These are phyloP conservation scores for Mythimna vitellina DNA, from an alignment of 2,888 invertebrate species.

Conservation along the genomic window DNA sequence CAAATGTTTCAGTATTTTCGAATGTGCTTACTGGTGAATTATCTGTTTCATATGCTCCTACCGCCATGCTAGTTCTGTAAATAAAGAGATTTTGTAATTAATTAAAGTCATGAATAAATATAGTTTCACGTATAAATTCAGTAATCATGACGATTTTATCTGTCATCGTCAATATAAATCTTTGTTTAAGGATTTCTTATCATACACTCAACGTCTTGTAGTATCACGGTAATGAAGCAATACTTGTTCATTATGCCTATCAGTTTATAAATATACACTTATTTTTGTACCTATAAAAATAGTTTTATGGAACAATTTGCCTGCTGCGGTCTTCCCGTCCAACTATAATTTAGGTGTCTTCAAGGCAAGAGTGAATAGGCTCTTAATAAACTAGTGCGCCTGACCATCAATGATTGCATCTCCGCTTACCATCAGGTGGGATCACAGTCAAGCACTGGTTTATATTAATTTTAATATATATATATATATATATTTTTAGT, in stretches of 20 bases:
- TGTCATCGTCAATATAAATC: conserved; percentile 25
- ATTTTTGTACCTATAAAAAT: not conserved
- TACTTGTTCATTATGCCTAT: conserved; percentile 21
- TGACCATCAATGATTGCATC: too few species aligned
- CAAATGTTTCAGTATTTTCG: conserved; percentile 30
- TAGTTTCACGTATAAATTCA: not conserved
- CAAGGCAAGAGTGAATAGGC: too few species aligned
- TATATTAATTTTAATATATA: too few species aligned
- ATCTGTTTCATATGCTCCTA: conserved; percentile 33
- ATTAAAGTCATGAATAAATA: conserved; percentile 1
- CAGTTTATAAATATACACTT: conserved; percentile 23
- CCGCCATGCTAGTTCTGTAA: conserved; percentile 62
- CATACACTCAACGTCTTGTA: conserved; percentile 27
- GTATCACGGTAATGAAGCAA: conserved; percentile 31
- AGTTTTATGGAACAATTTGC: too few species aligned
- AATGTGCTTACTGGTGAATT: conserved; percentile 23
- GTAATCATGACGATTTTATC: conserved; percentile 32
- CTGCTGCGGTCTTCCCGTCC: too few species aligned
- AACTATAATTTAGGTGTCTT: too few species aligned
- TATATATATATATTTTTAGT: conserved; percentile 10
- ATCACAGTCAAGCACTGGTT: too few species aligned
- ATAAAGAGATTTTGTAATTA: conserved; percentile 21
- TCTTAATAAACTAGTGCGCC: too few species aligned
- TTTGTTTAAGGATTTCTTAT: conserved; percentile 48
- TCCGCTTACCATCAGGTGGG: too few species aligned